These are phyloP conservation scores for Phoxinus phoxinus DNA, from an alignment of 2,113 vertebrate genomes.

Conservation along the genomic window DNA sequence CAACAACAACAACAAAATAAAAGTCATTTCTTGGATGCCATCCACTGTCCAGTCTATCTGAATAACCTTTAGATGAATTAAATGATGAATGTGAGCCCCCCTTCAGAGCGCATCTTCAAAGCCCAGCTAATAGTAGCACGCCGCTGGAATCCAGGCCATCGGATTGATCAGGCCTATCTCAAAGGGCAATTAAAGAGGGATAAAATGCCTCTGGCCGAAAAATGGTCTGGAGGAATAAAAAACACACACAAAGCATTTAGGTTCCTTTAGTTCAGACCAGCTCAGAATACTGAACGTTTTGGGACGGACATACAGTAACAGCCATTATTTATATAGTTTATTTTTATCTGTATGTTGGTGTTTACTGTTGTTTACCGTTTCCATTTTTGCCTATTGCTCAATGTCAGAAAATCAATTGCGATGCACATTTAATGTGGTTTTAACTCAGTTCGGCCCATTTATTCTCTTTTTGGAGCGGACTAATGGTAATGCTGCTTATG, in stretches of 20 bases:
- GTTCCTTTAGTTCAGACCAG: constrained; percentile 15
- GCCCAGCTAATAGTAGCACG: constrained; percentile 54
- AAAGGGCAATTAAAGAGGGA: constrained; percentile 65
- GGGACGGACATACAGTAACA: constrained; percentile 6
- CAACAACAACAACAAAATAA: constrained; percentile 21
- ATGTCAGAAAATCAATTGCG: constrained; percentile 25
- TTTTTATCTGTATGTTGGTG: constrained; percentile 9
- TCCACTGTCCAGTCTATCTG: constrained; percentile 57
- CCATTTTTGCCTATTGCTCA: constrained; percentile 24
- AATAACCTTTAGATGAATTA: constrained; percentile 71
- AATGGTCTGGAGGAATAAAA: constrained; percentile 36
- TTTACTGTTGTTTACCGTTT: not conserved
- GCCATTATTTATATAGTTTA: constrained; percentile 15
- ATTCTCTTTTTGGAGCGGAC: not conserved
- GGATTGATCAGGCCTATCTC: constrained; percentile 65
- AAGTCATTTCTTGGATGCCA: constrained; percentile 38
- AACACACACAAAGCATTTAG: constrained; percentile 45
- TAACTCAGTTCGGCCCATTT: constrained; percentile 32
- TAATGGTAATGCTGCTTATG: not conserved
- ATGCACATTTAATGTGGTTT: constrained; percentile 25
- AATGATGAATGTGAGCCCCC: constrained; percentile 55
- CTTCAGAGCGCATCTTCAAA: constrained; percentile 60
- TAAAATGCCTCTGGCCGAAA: constrained; percentile 59
- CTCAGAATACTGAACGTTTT: constrained; percentile 46
- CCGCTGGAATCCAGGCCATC: constrained; percentile 54